Evolutionary conservation across 1,140 invertebrate species (phyloP).

Genomic region (Papilio glaucus): DNA sequence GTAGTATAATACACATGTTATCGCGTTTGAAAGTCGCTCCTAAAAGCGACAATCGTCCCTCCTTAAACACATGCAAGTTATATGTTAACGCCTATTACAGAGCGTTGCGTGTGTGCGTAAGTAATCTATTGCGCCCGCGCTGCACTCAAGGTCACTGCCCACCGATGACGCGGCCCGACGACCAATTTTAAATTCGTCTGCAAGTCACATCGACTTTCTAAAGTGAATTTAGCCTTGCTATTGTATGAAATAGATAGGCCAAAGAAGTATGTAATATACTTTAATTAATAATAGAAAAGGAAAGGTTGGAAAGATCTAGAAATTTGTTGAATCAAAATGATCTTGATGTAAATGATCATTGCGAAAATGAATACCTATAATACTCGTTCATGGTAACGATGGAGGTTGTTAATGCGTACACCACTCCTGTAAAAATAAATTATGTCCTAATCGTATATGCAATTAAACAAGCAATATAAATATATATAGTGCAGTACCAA

Average conservation of each 20-base stretch:
- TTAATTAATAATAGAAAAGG: background rate
- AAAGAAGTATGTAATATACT: too few species aligned
- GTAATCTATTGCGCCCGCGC: slow-evolving; percentile 72
- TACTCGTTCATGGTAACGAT: too few species aligned
- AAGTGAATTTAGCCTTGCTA: slow-evolving; percentile 30
- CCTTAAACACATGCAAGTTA: slow-evolving; percentile 48
- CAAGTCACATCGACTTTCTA: slow-evolving; percentile 46
- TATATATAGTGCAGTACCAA: background rate
- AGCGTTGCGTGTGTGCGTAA: slow-evolving; percentile 55
- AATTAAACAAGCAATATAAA: too few species aligned
- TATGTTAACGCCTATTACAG: slow-evolving; percentile 40
- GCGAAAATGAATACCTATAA: background rate
- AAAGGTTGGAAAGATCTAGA: background rate
- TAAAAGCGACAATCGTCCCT: slow-evolving; percentile 58
- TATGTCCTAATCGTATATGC: slow-evolving; percentile 7
- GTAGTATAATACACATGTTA: slow-evolving; percentile 37
- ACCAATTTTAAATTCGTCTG: slow-evolving; percentile 66
- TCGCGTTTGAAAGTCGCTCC: slow-evolving; percentile 37
- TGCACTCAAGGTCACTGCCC: slow-evolving; percentile 79
- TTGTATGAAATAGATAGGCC: background rate
- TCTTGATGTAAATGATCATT: background rate
- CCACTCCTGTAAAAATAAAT: background rate
- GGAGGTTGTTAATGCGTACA: background rate
- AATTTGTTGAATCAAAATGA: background rate
- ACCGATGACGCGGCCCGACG: slow-evolving; percentile 63